A percentile compares a stretch with the other conserved stretches of the same genome.
These are phyloP conservation scores for Pseudococcus viburni DNA, from an alignment of 2,888 invertebrate species.

Conservation along the genomic window DNA sequence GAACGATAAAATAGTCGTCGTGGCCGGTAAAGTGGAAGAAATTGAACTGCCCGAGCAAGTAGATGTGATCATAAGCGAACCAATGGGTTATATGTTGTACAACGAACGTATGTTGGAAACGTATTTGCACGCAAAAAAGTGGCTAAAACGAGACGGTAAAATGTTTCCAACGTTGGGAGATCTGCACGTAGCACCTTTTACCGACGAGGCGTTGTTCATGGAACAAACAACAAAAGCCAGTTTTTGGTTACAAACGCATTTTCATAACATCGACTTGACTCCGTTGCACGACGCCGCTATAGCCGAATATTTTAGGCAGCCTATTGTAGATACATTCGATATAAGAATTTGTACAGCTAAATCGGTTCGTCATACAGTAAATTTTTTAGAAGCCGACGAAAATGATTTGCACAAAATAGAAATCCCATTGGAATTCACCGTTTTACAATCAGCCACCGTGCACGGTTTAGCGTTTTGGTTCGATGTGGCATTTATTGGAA, in stretches of 20 bases:
- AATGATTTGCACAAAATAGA: conserved; percentile 95
- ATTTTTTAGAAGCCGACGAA: conserved; percentile 93
- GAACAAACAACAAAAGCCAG: conserved; percentile 99
- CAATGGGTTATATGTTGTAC: conserved; percentile 99
- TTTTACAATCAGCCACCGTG: conserved; percentile 92
- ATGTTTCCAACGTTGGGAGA: conserved; percentile 99
- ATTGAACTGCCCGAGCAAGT: conserved; percentile 95
- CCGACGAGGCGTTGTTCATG: conserved; percentile 96
- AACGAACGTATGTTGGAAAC: conserved; percentile 99
- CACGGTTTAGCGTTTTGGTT: conserved; percentile 99
- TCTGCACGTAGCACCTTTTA: conserved; percentile 97
- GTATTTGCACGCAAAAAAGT: conserved; percentile 98
- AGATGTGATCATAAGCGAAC: conserved; percentile 98
- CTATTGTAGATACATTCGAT: conserved; percentile 98
- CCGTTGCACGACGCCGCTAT: conserved; percentile 92
- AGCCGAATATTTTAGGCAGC: conserved; percentile 97
- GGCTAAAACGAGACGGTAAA: conserved; percentile 89
- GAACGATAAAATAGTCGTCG: conserved; percentile 88
- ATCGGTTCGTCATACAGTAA: conserved; percentile 92
- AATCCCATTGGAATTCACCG: conserved; percentile 93
- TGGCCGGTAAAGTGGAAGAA: conserved; percentile 99
- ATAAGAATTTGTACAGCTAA: conserved; percentile 96
- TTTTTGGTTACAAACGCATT: conserved; percentile 98
- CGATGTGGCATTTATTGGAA: conserved; percentile 96
- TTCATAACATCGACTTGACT: conserved; percentile 97